These are phyloP conservation scores for Scaptomyza pallida DNA, from an alignment of 1,140 invertebrate species.

Conservation along the genomic window DNA sequence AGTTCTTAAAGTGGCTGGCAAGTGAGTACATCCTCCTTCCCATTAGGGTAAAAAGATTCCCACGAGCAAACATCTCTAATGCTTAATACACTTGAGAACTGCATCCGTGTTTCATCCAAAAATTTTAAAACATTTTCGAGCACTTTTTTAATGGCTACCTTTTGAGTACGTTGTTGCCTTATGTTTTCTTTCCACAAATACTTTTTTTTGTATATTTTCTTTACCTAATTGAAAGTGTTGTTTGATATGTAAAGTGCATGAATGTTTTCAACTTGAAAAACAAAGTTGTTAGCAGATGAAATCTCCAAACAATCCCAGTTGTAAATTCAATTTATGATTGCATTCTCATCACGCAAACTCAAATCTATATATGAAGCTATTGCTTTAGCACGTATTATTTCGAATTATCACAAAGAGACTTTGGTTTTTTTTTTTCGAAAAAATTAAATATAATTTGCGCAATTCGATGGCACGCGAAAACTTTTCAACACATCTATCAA, in stretches of 20 bases:
- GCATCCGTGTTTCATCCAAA: slow-evolving; percentile 1
- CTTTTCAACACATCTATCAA: neutral
- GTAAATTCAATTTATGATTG: slow-evolving; percentile 13
- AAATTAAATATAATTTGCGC: slow-evolving; percentile 33
- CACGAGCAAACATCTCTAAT: slow-evolving; percentile 29
- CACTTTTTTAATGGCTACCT: slow-evolving; percentile 9
- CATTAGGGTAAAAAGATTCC: slow-evolving; percentile 31
- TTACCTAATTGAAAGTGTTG: slow-evolving; percentile 30
- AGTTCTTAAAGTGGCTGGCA: slow-evolving; percentile 29
- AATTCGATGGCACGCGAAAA: slow-evolving; percentile 30
- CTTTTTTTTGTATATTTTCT: neutral
- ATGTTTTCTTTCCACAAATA: neutral
- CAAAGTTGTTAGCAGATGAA: neutral
- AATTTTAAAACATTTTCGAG: slow-evolving; percentile 22
- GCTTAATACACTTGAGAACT: neutral
- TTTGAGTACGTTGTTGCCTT: too few species aligned
- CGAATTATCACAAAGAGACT: slow-evolving; percentile 3
- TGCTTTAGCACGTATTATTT: slow-evolving; percentile 7
- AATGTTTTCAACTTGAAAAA: neutral
- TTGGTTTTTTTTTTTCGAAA: too few species aligned
- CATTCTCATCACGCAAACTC: slow-evolving; percentile 15
- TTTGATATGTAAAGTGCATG: neutral
- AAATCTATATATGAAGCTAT: too few species aligned
- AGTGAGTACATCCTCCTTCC: slow-evolving; percentile 39
- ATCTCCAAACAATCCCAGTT: neutral